Evolutionary conservation across 1,140 invertebrate species (phyloP), one percentile per base, ranked within the genome.

Genomic region (Orussus abietinus): DNA sequence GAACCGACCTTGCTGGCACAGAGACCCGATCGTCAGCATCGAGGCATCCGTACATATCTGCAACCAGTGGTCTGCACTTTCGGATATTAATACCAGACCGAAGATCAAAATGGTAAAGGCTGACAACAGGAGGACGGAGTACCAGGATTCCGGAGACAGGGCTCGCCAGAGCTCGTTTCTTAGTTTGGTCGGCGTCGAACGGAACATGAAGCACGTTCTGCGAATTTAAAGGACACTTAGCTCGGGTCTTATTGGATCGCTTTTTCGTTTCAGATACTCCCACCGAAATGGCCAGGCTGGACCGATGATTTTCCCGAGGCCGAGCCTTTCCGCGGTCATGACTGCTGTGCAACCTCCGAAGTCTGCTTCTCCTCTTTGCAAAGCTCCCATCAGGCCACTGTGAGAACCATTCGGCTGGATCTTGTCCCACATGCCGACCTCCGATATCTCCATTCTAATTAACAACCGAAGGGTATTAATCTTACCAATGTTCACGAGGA

Each of bases 191-290:
- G 56, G 35, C 3, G 47, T 51, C 1, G 59, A 57, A 5, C 57
- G 36, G 10, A 64, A 32, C 37, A 64, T 47, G 30, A 64, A 62
- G 10, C 59, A 64, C 0, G 59, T 52, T 29, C 61, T 64, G 22
- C 5, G 18, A 2, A 9, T 11, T 11, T 17, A 32, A 22, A 37
- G 33, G 22, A 36, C 42, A 26, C 42, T 37, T n/a, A 47, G 34
- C 10, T 41, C 33, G 1, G 45, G 45, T n/a, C 38, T 39, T 33
- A 39, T 40, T 35, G 18, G 28, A 20, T 39, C 40, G 7, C 17
- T 39, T 38, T 12, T 45, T 10, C 1, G 43, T 13, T 35, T 39
- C 5, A 17, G 19, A 31, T 25, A 38, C 17, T 7, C 32, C 4
- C 38, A 57, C 55, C 37, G 30, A 18, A 56, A 52, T 25, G 55